Base-by-base conservation (phyloP, 2,113 vertebrate species). In the Xiphophorus hellerii region DNA sequence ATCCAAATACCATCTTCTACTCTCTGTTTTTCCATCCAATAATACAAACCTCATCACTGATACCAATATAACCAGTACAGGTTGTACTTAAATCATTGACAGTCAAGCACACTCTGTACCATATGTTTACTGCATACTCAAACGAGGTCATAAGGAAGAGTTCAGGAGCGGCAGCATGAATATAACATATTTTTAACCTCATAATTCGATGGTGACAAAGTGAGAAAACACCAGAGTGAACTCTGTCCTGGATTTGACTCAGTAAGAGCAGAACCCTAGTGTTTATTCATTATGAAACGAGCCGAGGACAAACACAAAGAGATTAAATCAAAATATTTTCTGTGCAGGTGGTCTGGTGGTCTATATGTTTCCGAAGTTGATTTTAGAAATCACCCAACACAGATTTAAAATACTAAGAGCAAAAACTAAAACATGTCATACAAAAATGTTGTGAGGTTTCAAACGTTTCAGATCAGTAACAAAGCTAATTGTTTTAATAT, bases 221-320 rank as follows among this genome's bases (percentile, higher is more conserved):
- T 70, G 73, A 35, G 79, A 68, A 81, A 62, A 61, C 5, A 4
- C 42, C 31, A 17, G 15, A 76, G 1, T 27, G 70, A 4, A 63
- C 27, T 10, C 33, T 14, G 3, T 1, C 30, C 11, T 76, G 12
- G 78, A 72, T 81, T 69, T 79, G 73, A 82, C 42, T 86, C 78
- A 77, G 39, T 62, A 65, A 63, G 65, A 82, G 69, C 8, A 80
- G 14, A 9, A 7, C 25, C 54, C 15, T 33, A 64, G 65, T 35
- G 58, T 28, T 27, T 27, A 29, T 76, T 79, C n/a, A 76, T 27
- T 81, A 78, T 73, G 66, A 62, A 68, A 74, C 63, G 62, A 69
- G 60, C 68, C n/a, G 12, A 69, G 33, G 29, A 35, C 28, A 60
- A 31, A 80, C 74, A 72, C 54, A 58, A 72, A 28, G 20, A 28